These are phyloP conservation scores for Leucania comma DNA, from an alignment of 2,888 invertebrate genomes.

Conservation along the genomic window DNA sequence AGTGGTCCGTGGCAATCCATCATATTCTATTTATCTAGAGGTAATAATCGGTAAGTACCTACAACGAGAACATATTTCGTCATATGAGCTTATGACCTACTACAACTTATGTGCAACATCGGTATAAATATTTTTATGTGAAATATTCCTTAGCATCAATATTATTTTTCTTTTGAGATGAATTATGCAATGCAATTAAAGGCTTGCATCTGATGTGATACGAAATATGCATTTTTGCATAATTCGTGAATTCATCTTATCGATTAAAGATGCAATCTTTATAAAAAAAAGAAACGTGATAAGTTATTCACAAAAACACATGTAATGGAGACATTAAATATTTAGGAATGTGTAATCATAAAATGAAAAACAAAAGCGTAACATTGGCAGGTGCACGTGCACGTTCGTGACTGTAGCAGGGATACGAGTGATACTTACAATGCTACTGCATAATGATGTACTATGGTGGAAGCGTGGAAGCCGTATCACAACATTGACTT, in stretches of 20 bases:
- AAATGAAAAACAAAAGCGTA: neutral
- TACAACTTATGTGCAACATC: slow-evolving; percentile 31
- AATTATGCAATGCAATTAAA: slow-evolving; percentile 49
- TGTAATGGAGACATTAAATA: neutral
- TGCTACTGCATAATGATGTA: neutral
- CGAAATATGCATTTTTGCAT: slow-evolving; percentile 29
- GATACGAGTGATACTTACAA: neutral
- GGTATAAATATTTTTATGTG: slow-evolving; percentile 36
- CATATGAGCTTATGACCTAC: slow-evolving; percentile 34
- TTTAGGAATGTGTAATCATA: slow-evolving; percentile 1
- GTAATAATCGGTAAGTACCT: too few relatives aligned
- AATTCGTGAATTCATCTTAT: slow-evolving; percentile 12
- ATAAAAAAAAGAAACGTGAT: neutral
- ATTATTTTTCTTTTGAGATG: slow-evolving; percentile 30
- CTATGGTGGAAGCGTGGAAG: neutral
- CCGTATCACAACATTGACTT: neutral
- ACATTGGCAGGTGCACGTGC: neutral
- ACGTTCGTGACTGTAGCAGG: neutral
- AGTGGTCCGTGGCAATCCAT: too few relatives aligned
- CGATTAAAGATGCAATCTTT: neutral
- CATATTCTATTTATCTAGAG: too few relatives aligned
- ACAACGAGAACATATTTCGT: neutral
- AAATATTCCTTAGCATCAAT: slow-evolving; percentile 40
- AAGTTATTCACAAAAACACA: neutral
- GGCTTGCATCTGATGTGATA: slow-evolving; percentile 17